Base-by-base conservation (phyloP, 2,888 invertebrate species). In the Drosophila macrospina region DNA sequence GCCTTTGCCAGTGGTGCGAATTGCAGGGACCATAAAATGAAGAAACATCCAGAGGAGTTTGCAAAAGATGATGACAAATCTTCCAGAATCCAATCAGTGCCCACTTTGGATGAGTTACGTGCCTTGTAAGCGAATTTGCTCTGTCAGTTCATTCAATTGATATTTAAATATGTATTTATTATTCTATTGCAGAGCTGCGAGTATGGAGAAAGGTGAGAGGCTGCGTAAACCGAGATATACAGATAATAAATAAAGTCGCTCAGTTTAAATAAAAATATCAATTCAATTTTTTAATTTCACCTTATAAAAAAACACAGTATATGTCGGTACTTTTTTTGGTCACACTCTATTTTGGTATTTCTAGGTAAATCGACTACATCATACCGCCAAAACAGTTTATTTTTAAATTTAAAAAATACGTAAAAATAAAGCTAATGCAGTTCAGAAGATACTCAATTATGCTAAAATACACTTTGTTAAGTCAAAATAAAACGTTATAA, bases 1-100 rank as follows among this genome's bases (percentile, higher is more conserved):
- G 84, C 90, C 0, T 92, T 92, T 69, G 89, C 92, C 1, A 91
- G 91, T 42, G 91, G 92, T 2, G 88, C 90, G 2, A 92, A 92
- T 74, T 92, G 92, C 60, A 81, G 91, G 5, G 90, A 90, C 24
- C 92, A 92, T 62, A 92, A 92, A 45, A 90, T 89, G 42, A 91
- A 91, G 13, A 65, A 90, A 0, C 92, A 92, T 85, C 90, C 91
- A 0, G 56, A 48, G 1, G 91, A 91, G 59, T 70, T 90, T 64
- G 90, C 89, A 0, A 85, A 62, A 4, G 68, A 78, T 39, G 64
- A 61, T 15, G 74, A 74, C 20, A 78, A 77, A 54, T 84, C 61
- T 4, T 79, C 86, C 10, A 82, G 86, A 0, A 80, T 89, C 5
- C 34, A 70, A n/a, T 78, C 86, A 7, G 91, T 92, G 16, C 92